Evolutionary conservation across 2,888 invertebrate genomes (phyloP), one percentile per base, ranked within the genome.

Genomic region (Clistopyga incitator): DNA sequence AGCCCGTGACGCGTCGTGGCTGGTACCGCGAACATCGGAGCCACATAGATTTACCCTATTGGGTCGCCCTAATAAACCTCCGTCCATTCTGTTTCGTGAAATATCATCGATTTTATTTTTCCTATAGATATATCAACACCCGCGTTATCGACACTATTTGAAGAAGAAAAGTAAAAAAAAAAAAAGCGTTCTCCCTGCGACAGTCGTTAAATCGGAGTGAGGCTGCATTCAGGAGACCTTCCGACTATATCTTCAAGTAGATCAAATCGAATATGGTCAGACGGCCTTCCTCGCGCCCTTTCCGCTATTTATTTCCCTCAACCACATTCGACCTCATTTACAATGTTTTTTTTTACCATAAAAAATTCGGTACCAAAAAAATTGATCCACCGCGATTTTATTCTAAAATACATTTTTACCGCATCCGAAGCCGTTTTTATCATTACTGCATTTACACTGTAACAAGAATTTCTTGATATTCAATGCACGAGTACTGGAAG

Each of bases 21-120:
- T 82, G 82, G 82, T 61, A 82, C 82, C 61, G 81, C 42, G 52
- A 50, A 61, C 47, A n/a, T 61, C 47, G 18, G n/a, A 13, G 45
- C 61, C 56, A 47, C 42, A 29, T 61, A 59, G 20, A 64, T 18
- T 64, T 47, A 23, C 61, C 72, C 56, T 45, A 45, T 59, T 13
- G 25, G 25, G 47, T 47, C 29, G 38, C 38, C 34, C 8, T 45
- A n/a, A 25, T 29, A 50, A 47, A 50, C 29, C n/a, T 47, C 50
- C 68, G 68, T 50, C 50, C 15, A 68, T 68, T 29, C 29, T 3
- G 15, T 47, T 50, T 15, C 68, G 68, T 50, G 47, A 47, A 68
- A 50, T 50, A 45, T 47, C 50, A 4, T 29, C 4, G 8, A 25
- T 50, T 20, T 50, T 47, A 67, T 42, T 20, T 25, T 1, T 25